Evolutionary conservation across 2,888 invertebrate genomes (phyloP).

Genomic region (Didymodactylos carnosus): DNA sequence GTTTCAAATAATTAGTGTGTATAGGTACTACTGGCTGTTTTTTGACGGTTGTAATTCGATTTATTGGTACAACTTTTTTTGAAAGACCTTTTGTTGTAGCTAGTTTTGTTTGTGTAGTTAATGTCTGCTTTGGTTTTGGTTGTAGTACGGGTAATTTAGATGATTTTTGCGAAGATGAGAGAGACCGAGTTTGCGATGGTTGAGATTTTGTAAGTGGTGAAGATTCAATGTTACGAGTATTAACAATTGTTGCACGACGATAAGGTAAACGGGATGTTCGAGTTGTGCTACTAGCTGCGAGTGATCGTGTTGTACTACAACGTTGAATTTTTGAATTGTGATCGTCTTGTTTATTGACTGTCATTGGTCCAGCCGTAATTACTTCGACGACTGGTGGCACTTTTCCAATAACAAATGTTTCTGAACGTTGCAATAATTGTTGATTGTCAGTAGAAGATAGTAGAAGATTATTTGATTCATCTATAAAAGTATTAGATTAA

Average conservation of each 20-base stretch:
- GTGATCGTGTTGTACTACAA: not conserved
- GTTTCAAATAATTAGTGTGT: too few relatives aligned
- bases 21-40: too few relatives aligned
- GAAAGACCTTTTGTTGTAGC: too few relatives aligned
- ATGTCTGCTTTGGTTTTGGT: too few relatives aligned
- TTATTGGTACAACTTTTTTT: too few relatives aligned
- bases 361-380: not conserved
- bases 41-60: not conserved
- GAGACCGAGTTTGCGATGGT: not conserved
- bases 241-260: not conserved
- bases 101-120: not conserved
- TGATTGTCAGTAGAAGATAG: too few relatives aligned
- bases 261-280: not conserved
- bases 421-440: not conserved
- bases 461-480: too few relatives aligned
- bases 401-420: not conserved
- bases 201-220: not conserved
- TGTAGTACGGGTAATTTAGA: not conserved
- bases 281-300: not conserved
- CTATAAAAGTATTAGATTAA: too few relatives aligned
- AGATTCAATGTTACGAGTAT: not conserved
- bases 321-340: not conserved
- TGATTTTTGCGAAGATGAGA: not conserved
- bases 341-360: not conserved
- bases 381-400: not conserved